Base-by-base conservation (phyloP, 2,797 vertebrate species). In the Mustela erminea region DNA sequence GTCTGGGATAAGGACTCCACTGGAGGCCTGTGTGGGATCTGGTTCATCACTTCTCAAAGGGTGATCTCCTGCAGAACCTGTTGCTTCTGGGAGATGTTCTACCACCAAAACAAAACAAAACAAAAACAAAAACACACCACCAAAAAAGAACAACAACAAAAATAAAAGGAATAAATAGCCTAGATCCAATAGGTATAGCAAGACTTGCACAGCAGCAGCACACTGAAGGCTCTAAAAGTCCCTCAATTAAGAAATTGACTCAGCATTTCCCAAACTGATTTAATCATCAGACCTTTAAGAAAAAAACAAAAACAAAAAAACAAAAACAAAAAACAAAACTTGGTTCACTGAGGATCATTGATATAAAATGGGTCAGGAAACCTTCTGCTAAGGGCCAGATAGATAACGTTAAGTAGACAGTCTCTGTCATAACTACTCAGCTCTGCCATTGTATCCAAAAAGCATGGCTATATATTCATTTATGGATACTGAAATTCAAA, bases 401-500 rank as follows among this genome's bases (percentile, higher is more conserved):
- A 72, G 54, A 25, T 29, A 29, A 25, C 9, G 41, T 49, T 56
- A 62, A 92, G 12, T 3, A 49, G 27, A 23, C 9, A 52, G 21
- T 43, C 68, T 58, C 11, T 80, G 60, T 83, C 72, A 60, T 3
- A 66, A 25, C n/a, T 77, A 13, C 41, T 62, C 70, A 52, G 2
- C 32, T 77, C 62, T 66, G 43, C 54, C 90, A 15, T n/a, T 35
- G 1, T 74, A 23, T 68, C 15, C 27, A 70, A 60, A 93, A 96
- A n/a, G 9, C 13, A 2, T 41, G 70, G 21, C 18, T 58, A 0
- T 58, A 0, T 77, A 70, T 87, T 81, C 77, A 12, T 66, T 75
- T 96, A 29, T 90, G 27, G 54, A 41, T n/a, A 66, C 72, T 54
- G 25, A 92, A 87, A 82, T 82, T 77, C 29, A 18, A 91, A 92